A percentile compares a stretch with the other conserved stretches of the same genome.
Conservation (phyloP, 23 tunicate genomes). For the Phallusia fumigata region DNA sequence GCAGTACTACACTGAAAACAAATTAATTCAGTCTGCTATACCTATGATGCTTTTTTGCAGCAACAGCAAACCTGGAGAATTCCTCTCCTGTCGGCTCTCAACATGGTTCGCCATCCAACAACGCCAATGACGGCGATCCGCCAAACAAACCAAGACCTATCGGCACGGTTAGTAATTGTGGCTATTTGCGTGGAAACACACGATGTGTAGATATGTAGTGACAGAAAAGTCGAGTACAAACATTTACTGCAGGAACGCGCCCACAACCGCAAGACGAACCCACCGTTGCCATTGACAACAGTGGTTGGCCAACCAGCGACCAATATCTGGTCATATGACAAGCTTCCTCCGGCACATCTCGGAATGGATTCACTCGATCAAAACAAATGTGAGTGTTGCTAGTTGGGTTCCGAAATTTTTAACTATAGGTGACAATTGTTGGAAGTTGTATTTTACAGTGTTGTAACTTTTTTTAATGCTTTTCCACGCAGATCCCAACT, state of each 20-base stretch:
- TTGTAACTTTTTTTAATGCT: no score
- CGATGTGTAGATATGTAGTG: background rate
- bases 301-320: conserved; percentile 35
- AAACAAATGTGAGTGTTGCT: conserved; percentile 13
- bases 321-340: conserved; percentile 56
- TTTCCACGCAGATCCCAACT: conserved; percentile 37
- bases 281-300: conserved; percentile 36
- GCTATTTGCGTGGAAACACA: background rate
- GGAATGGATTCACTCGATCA: conserved; percentile 34
- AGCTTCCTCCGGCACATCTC: conserved; percentile 30
- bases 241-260: conserved; percentile 41
- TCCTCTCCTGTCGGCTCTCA: conserved; percentile 36
- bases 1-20: background rate
- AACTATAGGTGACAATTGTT: background rate
- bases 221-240: no score
- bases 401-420: background rate
- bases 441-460: no score
- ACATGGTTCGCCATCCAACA: conserved; percentile 52
- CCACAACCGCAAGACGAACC: conserved; percentile 33
- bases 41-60: background rate
- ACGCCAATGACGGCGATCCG: conserved; percentile 23
- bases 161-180: conserved; percentile 40
- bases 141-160: conserved; percentile 50
- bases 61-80: conserved; percentile 10
- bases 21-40: background rate